Conservation (phyloP, 2,797 vertebrate species). For the Anguilla marmorata region DNA sequence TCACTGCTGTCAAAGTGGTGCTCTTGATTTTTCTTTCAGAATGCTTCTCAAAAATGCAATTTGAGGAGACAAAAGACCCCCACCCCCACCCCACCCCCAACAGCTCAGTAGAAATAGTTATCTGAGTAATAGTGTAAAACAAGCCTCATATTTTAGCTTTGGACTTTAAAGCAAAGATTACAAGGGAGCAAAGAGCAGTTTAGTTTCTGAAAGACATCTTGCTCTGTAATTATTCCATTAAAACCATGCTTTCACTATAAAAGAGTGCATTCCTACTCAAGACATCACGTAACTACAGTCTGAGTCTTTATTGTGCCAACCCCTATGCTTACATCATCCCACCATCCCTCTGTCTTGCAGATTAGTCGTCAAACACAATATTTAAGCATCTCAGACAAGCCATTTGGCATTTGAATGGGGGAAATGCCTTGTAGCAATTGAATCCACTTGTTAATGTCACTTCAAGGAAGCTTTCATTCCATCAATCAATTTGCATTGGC, state of each 20-base stretch:
- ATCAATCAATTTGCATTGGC: conserved; percentile 41
- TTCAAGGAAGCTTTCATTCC: conserved; percentile 35
- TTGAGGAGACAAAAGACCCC: conserved; percentile 24
- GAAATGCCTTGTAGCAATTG: conserved; percentile 40
- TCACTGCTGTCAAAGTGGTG: conserved; percentile 6
- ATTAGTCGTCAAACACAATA: conserved; percentile 53
- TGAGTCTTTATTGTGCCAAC: conserved; percentile 23
- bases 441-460: conserved; percentile 48
- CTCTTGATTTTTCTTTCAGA: background rate
- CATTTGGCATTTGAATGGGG: conserved; percentile 44
- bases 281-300: conserved; percentile 48
- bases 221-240: conserved; percentile 38
- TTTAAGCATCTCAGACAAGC: conserved; percentile 51
- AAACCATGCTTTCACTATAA: conserved; percentile 36
- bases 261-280: conserved; percentile 40
- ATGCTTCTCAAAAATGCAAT: conserved; percentile 21
- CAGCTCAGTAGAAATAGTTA: background rate
- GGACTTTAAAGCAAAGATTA: conserved; percentile 35
- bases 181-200: conserved; percentile 32
- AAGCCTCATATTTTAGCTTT: conserved; percentile 22
- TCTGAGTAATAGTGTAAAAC: conserved; percentile 29
- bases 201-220: conserved; percentile 21
- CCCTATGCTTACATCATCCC: conserved; percentile 51
- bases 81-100: background rate
- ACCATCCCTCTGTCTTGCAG: conserved; percentile 58